Evolutionary conservation across 2,888 invertebrate genomes (phyloP), one percentile per base, ranked within the genome.

Genomic region (Elegia similella): DNA sequence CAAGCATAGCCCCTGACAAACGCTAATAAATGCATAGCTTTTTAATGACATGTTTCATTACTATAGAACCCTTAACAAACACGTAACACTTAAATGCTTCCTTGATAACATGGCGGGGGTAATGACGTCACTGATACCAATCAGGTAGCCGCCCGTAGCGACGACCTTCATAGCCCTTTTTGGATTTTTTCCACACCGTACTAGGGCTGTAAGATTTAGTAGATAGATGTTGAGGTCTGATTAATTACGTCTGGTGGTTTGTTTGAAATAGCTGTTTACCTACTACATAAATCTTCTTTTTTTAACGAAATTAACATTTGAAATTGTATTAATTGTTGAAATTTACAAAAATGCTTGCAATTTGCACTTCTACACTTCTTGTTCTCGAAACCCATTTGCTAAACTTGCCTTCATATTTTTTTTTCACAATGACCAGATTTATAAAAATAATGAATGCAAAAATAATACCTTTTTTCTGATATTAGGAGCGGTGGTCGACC

Each of bases 71-170:
- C 1, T 12, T 10, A 3, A 34, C 34, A 12, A 10, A 12, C 12
- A 38, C 38, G 38, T 38, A 38, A 38, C 38, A 29, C 16, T 44
- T 17, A 17, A 17, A 46, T 38, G 23, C 12, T 12, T 16, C 12
- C 34, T 34, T 34, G 16, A 38, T 34, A 17, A 34, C 7, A 0
- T 34, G 10, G 48, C 6, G 7, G 50, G 34, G 15, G 34, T n/a
- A 34, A 34, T 50, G 50, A 50, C 50, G 50, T 50, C 50, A 50
- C 34, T 17, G 34, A 50, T 50, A 50, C 32, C 50, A 34, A 50
- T 50, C 50, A 50, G 50, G 50, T 50, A 15, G 32, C 32, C 46
- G 23, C 48, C 48, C 48, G 32, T 7, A 7, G 50, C 34, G 16
- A 17, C 50, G 50, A 34, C 50, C 50, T 50, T 50, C 50, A 46